Evolutionary conservation across 2,113 vertebrate genomes (phyloP).

Genomic region (Ailurus styani): DNA sequence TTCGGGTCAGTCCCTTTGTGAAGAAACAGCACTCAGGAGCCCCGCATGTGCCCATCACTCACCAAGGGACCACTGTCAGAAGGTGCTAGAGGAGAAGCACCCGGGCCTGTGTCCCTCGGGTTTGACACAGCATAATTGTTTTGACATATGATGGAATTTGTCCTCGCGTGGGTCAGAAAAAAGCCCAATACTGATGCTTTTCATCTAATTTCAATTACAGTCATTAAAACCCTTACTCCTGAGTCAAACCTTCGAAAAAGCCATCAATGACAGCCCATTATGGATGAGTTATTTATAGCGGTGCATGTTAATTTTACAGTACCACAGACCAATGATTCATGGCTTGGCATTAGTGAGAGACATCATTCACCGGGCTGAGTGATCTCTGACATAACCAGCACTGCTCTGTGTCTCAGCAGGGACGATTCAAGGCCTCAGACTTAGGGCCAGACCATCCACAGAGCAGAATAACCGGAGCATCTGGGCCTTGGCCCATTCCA

Average conservation of each 20-base stretch:
- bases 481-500: not conserved
- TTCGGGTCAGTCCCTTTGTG: not conserved
- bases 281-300: slow-evolving; percentile 81
- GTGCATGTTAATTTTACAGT: slow-evolving; percentile 79
- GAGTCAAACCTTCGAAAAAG: slow-evolving; percentile 78
- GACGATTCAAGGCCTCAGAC: slow-evolving; percentile 43
- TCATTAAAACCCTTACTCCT: slow-evolving; percentile 78
- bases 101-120: slow-evolving; percentile 8
- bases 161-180: slow-evolving; percentile 73
- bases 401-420: not conserved
- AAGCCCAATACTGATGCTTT: slow-evolving; percentile 75
- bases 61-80: not conserved
- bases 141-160: slow-evolving; percentile 70
- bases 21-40: not conserved
- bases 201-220: slow-evolving; percentile 83
- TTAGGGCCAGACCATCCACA: not conserved
- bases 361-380: slow-evolving; percentile 74
- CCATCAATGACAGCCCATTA: slow-evolving; percentile 79
- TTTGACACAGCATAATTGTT: slow-evolving; percentile 57
- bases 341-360: slow-evolving; percentile 73
- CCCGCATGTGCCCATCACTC: slow-evolving; percentile 9
- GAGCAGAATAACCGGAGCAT: not conserved
- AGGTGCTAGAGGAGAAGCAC: not conserved
- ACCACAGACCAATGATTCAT: slow-evolving; percentile 80
- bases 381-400: slow-evolving; percentile 66